Evolutionary conservation across 2,888 invertebrate genomes (phyloP).

Genomic region (Heterodera filipjevi): DNA sequence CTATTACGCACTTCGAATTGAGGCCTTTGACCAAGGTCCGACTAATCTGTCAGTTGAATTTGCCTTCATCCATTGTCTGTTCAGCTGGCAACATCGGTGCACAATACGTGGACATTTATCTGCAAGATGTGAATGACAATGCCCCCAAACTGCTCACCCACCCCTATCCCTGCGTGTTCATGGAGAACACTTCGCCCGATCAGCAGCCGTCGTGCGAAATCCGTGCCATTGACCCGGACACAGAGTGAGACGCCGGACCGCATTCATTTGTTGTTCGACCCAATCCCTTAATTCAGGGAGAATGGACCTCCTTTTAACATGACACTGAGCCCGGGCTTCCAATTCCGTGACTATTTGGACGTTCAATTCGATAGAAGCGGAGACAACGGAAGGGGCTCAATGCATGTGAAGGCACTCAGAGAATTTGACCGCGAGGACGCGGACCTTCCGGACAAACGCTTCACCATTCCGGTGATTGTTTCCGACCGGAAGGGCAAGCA

Average conservation of each 20-base stretch:
- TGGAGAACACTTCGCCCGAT: slow-evolving; percentile 88
- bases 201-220: slow-evolving; percentile 56
- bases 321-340: slow-evolving; percentile 50
- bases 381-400: slow-evolving; percentile 81
- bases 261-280: background rate
- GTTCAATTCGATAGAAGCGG: slow-evolving; percentile 93
- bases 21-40: slow-evolving; percentile 85
- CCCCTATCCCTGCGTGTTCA: slow-evolving; percentile 87
- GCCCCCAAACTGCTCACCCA: slow-evolving; percentile 84
- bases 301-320: slow-evolving; percentile 92
- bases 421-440: slow-evolving; percentile 58
- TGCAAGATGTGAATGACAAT: slow-evolving; percentile 89
- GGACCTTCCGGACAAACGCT: slow-evolving; percentile 69
- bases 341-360: slow-evolving; percentile 79
- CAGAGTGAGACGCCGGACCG: slow-evolving; percentile 69
- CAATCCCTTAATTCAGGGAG: slow-evolving; percentile 73
- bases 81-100: slow-evolving; percentile 76
- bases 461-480: slow-evolving; percentile 93
- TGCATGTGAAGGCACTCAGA: slow-evolving; percentile 85
- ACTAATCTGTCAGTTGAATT: background rate
- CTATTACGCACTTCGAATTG: slow-evolving; percentile 90
- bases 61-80: background rate
- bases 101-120: slow-evolving; percentile 77
- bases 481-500: slow-evolving; percentile 85
- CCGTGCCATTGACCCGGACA: slow-evolving; percentile 60